phyloP scores from a whole-genome alignment of 2,797 vertebrate genomes.

The Squalus acanthias region DNA sequence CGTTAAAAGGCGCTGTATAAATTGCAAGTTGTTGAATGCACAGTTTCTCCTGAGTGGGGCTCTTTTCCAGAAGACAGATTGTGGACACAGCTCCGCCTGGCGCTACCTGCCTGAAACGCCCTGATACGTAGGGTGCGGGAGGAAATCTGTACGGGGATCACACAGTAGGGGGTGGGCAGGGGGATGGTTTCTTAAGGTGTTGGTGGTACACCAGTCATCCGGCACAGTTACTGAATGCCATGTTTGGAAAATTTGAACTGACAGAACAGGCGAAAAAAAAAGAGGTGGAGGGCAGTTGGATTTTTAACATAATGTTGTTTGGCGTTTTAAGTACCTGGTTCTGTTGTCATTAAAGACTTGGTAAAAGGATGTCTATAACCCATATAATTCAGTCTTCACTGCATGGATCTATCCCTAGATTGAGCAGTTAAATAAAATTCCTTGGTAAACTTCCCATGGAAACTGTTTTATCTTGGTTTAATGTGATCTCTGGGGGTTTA shows the following conservation, averaged over 20 bases:
- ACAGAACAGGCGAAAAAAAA: neutral
- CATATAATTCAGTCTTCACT: neutral
- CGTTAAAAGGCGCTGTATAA: neutral
- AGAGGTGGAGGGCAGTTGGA: neutral
- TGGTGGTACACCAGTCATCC: neutral
- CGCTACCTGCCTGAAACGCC: neutral
- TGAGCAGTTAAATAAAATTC: constrained; percentile 22
- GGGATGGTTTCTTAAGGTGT: neutral
- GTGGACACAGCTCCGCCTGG: neutral
- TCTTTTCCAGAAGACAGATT: neutral
- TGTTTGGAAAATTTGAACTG: neutral
- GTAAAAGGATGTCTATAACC: neutral
- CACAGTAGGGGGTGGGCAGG: no score
- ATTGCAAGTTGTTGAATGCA: neutral
- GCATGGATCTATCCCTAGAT: neutral
- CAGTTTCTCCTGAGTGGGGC: neutral
- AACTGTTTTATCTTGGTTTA: constrained; percentile 35
- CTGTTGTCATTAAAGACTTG: neutral
- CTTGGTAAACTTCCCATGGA: neutral
- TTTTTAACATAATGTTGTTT: neutral
- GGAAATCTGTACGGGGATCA: neutral
- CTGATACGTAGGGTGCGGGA: neutral
- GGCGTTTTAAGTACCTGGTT: neutral
- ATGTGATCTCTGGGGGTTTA: constrained; percentile 43
- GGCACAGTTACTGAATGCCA: neutral